Evolutionary conservation across 2,797 vertebrate genomes (phyloP).

Genomic region (Lagorchestes hirsutus): DNA sequence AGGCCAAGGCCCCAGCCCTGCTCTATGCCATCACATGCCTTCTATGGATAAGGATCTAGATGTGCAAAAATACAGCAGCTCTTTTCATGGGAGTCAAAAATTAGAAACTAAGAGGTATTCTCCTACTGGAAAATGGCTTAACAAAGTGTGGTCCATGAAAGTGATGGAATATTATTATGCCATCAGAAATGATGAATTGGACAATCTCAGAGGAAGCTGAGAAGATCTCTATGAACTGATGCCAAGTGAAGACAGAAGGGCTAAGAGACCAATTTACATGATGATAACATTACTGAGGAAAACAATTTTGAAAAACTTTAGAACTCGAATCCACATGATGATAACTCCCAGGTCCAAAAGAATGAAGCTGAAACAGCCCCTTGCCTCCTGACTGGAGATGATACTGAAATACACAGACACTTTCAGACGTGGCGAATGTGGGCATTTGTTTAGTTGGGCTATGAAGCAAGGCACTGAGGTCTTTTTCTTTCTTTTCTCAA

Average conservation of each 20-base stretch:
- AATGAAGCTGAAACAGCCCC: background rate
- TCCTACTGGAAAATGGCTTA: background rate
- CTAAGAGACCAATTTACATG: background rate
- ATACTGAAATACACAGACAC: background rate
- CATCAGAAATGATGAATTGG: background rate
- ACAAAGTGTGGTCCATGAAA: background rate
- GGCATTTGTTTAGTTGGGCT: background rate
- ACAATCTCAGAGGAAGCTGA: background rate
- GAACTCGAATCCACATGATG: background rate
- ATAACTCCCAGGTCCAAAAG: background rate
- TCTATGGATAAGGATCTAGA: background rate
- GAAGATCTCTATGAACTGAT: background rate
- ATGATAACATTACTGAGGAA: background rate
- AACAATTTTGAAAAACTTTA: background rate
- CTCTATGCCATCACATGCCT: background rate
- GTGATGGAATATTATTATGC: background rate
- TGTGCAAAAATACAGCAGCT: background rate
- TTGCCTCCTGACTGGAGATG: background rate
- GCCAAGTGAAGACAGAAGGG: background rate
- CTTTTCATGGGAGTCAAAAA: background rate
- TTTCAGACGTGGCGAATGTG: background rate
- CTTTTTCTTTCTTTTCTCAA: background rate
- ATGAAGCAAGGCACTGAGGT: background rate
- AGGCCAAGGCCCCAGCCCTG: too few species aligned
- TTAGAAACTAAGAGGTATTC: background rate